Percentiles rank a stretch among this genome's conserved stretches.
These are phyloP conservation scores for Scalopus aquaticus DNA, from an alignment of 2,113 vertebrate species.

Conservation along the genomic window DNA sequence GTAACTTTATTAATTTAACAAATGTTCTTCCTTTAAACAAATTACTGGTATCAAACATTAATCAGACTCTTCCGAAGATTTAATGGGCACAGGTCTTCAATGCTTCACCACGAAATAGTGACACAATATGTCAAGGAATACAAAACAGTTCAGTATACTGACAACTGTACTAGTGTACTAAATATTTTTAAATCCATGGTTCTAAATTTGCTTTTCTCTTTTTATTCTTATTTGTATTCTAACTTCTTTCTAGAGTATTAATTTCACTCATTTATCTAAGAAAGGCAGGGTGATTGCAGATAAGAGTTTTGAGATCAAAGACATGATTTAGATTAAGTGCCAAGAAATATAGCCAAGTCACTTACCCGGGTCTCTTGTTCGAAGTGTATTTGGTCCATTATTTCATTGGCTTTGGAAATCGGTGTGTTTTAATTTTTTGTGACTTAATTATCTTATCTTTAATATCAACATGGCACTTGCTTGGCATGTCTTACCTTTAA, in stretches of 20 bases:
- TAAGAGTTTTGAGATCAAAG: background rate
- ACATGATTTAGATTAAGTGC: background rate
- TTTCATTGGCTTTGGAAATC: background rate
- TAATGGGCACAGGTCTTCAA: background rate
- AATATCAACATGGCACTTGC: background rate
- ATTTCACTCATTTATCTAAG: background rate
- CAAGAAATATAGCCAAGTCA: background rate
- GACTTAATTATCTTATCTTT: background rate
- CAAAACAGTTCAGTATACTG: background rate
- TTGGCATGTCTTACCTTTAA: background rate
- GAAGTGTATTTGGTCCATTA: background rate
- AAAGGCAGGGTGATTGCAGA: background rate
- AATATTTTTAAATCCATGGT: background rate
- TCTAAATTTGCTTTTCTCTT: background rate
- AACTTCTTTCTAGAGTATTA: background rate
- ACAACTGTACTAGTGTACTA: background rate
- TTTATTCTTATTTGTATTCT: background rate
- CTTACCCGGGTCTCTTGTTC: background rate
- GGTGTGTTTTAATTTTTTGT: background rate
- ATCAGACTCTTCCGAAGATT: background rate
- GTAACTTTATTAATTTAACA: background rate
- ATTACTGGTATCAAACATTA: slow-evolving; percentile 17
- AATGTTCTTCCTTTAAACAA: background rate
- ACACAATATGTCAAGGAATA: background rate
- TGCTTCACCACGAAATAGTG: background rate